Base-by-base conservation (phyloP, 2,888 invertebrate species). In the Tinea semifulvella region DNA sequence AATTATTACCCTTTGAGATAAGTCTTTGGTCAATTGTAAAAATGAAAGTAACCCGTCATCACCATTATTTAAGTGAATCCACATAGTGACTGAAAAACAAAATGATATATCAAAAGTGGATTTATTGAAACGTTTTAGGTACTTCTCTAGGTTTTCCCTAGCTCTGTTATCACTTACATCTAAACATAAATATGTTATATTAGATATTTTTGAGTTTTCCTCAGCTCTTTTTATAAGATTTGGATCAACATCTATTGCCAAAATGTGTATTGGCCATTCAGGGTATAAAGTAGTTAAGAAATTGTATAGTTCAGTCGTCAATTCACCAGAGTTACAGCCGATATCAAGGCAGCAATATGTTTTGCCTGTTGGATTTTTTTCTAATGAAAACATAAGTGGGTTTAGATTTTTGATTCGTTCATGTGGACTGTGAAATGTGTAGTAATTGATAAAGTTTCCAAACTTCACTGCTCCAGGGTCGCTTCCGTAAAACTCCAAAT, bases 391-490 rank as follows among this genome's bases (percentile, higher is more conserved):
- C 76, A 80, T 80, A 27, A 55, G 45, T 43, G 57, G 47, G 47
- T 67, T 52, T 50, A 94, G 72, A 53, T 89, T 76, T 42, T 82
- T 72, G 38, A 89, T 77, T 57, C 94, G 84, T 52, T 88, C 85
- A 47, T 83, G 77, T 17, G 88, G 85, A 44, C 89, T 84, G 69
- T 93, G 89, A 60, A 94, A 94, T 52, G 88, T 79, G 63, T 94
- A 94, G 63, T 94, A 94, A 70, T 94, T 93, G 47, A 91, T 92
- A 56, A 94, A 94, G 71, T 94, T 94, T 44, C 94, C 94, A 76
- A 82, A 85, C 61, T 85, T 85, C 1, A 89, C 89, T 25, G 92
- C 90, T 16, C 93, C 93, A 11, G 93, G 92, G 66, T 91, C 85
- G 46, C 76, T 70, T 11, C 76, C 81, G 57, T n/a, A 11, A 26